Evolutionary conservation across 92 coral and sea anemone species (phyloP), one percentile per base, ranked within the genome.

Genomic region (Parazoanthus swiftii): DNA sequence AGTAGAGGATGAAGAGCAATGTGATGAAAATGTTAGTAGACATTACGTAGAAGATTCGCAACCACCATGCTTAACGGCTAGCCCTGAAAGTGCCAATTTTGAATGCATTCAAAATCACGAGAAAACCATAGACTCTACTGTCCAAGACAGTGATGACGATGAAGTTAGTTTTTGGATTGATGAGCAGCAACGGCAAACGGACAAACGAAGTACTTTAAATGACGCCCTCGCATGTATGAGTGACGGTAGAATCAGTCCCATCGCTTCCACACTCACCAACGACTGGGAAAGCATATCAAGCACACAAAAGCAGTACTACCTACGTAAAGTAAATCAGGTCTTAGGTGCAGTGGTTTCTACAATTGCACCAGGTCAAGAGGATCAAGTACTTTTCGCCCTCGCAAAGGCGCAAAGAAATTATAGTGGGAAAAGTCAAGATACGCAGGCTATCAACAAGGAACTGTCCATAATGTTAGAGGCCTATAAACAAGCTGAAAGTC

Each of bases 191-290:
- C 86, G 71, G 56, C 90, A 88, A 68, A 77, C 78, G 42, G 90
- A 88, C 44, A 88, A 79, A 79, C 90, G 81, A 39, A 44, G 66
- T 39, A 74, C 78, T 67, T 88, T 88, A 78, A 88, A 88, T 81
- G 90, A 88, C 78, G 90, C 85, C 36, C 14, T 88, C 8, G 80
- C 67, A 71, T 48, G 50, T 43, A 88, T 88, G 9, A 66, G 86
- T 38, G 90, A 88, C 23, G 90, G 88, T 46, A 81, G 86, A 81
- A 85, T 88, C 18, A 88, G 90, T 74, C 90, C 88, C 33, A 88
- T 88, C 66, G 90, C 86, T 13, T 81, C 88, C 5, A 72, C 80
- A 36, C 80, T 88, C 4, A 74, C 35, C 46, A 80, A 74, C 58
- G 23, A 56, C 63, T 83, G 91, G 91, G 82, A 89, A 59, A 76